phyloP scores from a whole-genome alignment of 2,888 invertebrate species.

The Lathronympha strigana region DNA sequence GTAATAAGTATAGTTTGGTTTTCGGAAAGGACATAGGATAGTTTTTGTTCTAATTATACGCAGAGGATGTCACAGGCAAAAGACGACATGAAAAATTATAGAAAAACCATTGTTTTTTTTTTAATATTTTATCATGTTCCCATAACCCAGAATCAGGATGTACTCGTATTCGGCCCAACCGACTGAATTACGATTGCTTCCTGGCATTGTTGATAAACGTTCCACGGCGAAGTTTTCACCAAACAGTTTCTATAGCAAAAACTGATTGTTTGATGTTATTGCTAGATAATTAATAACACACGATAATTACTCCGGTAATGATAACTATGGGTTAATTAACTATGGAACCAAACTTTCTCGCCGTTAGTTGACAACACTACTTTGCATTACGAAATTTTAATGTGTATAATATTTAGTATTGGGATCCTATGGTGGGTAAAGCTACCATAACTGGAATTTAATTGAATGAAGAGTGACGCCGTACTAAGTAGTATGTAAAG shows the following conservation, averaged over 20 bases:
- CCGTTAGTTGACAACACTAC: not conserved
- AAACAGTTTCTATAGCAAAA: conserved; percentile 39
- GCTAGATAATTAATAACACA: conserved; percentile 32
- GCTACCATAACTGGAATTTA: no score
- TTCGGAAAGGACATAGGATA: no score
- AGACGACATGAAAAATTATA: no score
- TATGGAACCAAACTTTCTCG: conserved; percentile 8
- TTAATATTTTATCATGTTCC: conserved; percentile 1
- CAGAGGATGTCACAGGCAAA: no score
- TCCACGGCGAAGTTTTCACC: conserved; percentile 55
- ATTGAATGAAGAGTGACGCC: no score
- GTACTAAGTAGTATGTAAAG: no score
- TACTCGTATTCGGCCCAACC: conserved; percentile 56
- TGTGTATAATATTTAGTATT: no score
- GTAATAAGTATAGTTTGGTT: no score
- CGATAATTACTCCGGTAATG: conserved; percentile 1
- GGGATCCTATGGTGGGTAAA: no score
- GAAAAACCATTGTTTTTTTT: no score
- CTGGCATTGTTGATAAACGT: conserved; percentile 64
- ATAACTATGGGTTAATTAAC: conserved; percentile 8
- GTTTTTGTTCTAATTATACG: no score
- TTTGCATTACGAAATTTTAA: no score
- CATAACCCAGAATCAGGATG: conserved; percentile 39
- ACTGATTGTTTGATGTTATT: conserved; percentile 37
- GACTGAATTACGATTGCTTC: conserved; percentile 62